Percentiles rank a stretch among this genome's conserved stretches.
phyloP scores from a whole-genome alignment of 1,140 invertebrate species.

The Rhopalosiphum maidis region DNA sequence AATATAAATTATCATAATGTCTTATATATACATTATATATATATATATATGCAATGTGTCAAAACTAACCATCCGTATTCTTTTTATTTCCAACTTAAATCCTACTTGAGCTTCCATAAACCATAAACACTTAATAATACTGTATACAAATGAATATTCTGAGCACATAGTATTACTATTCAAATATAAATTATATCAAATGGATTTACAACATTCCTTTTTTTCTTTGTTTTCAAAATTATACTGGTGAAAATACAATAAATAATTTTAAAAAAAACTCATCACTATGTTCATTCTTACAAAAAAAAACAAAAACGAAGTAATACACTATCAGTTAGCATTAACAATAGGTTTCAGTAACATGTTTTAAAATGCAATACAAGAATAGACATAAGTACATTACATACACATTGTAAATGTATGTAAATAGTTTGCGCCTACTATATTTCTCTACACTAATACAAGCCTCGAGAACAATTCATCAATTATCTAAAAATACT shows the following conservation, averaged over 20 bases:
- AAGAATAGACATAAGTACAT: background rate
- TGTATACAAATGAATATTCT: background rate
- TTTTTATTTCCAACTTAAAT: conserved; percentile 45
- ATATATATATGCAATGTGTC: background rate
- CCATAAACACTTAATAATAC: conserved; percentile 47
- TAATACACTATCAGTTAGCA: background rate
- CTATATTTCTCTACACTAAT: background rate
- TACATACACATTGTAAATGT: background rate
- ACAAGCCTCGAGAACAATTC: background rate
- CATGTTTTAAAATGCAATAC: background rate
- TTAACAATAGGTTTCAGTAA: background rate
- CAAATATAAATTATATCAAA: conserved; percentile 40
- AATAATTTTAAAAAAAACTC: conserved; percentile 3
- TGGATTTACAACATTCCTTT: conserved; percentile 24
- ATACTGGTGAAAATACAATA: background rate
- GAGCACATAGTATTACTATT: background rate
- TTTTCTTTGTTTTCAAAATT: background rate
- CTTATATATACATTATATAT: background rate
- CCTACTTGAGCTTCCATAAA: conserved; percentile 41
- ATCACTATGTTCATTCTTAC: background rate
- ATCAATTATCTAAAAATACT: background rate
- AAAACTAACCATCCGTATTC: conserved; percentile 36
- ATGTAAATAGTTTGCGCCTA: background rate
- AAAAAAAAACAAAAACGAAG: background rate
- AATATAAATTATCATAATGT: background rate